Base-by-base conservation (phyloP, 2,888 invertebrate genomes). In the Xanthorhoe spadicearia region DNA sequence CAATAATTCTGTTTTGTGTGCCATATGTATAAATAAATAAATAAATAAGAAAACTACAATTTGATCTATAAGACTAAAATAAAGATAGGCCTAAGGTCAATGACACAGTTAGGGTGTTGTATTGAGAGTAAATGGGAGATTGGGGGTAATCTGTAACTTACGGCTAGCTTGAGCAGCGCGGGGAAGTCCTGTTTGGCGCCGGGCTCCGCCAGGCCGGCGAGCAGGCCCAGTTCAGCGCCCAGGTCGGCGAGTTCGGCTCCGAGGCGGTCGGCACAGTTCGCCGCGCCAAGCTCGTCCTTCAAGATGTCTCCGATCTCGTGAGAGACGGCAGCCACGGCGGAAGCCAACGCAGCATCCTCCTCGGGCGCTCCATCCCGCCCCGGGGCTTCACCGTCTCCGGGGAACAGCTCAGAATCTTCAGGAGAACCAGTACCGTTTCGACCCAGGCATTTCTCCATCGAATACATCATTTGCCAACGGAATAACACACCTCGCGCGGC, bases 301-400 rank as follows among this genome's bases (percentile, higher is more conserved):
- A 93, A 77, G 77, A 92, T 92, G 77, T 92, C 92, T 18, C 91
- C 91, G 61, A 92, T 92, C 83, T 93, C 93, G 68, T 92, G 90
- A 0, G 93, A 92, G 54, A 88, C 91, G 2, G 90, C 89, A 7
- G 90, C 89, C 71, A 91, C 92, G 5, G 90, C 92, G 2, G 90
- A 87, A n/a, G 43, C 64, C 64, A 68, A 35, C 46, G 50, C 89
- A 64, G 90, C 88, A 74, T 91, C 92, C 61, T 92, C 92, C 35
- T 87, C 81, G 57, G 86, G 83, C 79, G 82, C 85, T 68, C 81
- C 83, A 69, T 86, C 86, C 72, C 87, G 88, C 68, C 79, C 86
- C 71, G 83, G 64, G 61, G 71, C 83, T 66, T 83, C 85, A 72
- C 83, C 86, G 66, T 80, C 86, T 74, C 87, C 89, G 84, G 87